A percentile compares a stretch with the other conserved stretches of the same genome.
phyloP scores from a whole-genome alignment of 1,140 invertebrate genomes.

The Chymomyza costata region DNA sequence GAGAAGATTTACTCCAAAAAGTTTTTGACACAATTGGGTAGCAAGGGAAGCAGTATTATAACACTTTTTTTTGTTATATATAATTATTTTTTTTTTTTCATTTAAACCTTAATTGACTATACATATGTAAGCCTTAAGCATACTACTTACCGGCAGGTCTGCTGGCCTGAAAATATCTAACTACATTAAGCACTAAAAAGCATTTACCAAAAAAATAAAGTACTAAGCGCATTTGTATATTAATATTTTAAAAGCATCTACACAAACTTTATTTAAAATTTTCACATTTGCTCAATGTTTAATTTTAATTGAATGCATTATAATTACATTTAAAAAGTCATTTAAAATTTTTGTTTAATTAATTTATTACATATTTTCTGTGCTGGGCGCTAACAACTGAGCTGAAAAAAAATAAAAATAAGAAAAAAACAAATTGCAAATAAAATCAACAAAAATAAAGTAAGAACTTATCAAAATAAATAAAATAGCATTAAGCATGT shows the following conservation, averaged over 20 bases:
- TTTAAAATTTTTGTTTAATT: constrained; percentile 33
- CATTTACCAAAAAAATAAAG: too few relatives aligned
- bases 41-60: too few relatives aligned
- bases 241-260: constrained; percentile 40
- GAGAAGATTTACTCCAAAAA: too few relatives aligned
- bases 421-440: constrained; percentile 33
- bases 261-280: constrained; percentile 14
- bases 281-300: too few relatives aligned
- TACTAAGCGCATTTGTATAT: constrained; percentile 15
- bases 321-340: not conserved
- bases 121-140: not conserved
- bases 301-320: not conserved
- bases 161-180: constrained; percentile 7
- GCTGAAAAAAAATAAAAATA: constrained; percentile 54
- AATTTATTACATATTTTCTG: constrained; percentile 63
- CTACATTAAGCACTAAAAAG: constrained; percentile 43
- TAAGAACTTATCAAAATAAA: constrained; percentile 17
- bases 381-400: constrained; percentile 59
- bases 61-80: too few relatives aligned
- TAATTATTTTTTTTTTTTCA: too few relatives aligned
- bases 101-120: too few relatives aligned
- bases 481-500: constrained; percentile 40
- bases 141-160: constrained; percentile 39
- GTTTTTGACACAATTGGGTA: too few relatives aligned
- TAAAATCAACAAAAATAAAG: constrained; percentile 45